Percentiles rank a stretch among this genome's conserved stretches.
phyloP scores from a whole-genome alignment of 2,888 invertebrate species.

The Agriopis aurantiaria region DNA sequence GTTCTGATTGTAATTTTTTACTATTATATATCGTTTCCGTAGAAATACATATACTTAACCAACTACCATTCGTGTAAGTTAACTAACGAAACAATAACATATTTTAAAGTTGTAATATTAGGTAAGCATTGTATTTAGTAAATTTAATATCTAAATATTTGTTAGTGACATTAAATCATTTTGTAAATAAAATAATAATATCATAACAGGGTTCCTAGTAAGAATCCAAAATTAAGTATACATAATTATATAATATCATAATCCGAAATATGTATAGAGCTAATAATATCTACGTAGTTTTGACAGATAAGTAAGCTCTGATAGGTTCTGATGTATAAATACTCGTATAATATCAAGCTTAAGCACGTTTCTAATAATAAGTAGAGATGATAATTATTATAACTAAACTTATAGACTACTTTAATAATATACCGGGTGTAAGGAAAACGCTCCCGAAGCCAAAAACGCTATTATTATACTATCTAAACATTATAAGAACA shows the following conservation, averaged over 20 bases:
- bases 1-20: neutral
- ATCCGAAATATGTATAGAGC: neutral
- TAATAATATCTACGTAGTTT: neutral
- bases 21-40: neutral
- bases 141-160: neutral
- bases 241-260: too few species aligned
- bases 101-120: conserved; percentile 12
- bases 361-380: conserved; percentile 8
- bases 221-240: conserved; percentile 52
- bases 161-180: conserved; percentile 40
- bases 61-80: conserved; percentile 1
- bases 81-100: conserved; percentile 60
- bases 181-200: conserved; percentile 44
- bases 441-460: too few species aligned
- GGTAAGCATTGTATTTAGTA: neutral
- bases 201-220: conserved; percentile 62
- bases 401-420: neutral
- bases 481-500: too few species aligned
- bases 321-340: conserved; percentile 1
- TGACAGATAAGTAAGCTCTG: neutral
- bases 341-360: conserved; percentile 18
- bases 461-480: too few species aligned
- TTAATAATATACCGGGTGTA: too few species aligned
- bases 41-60: neutral
- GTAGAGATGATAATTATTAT: conserved; percentile 1